A percentile compares a stretch with the other conserved stretches of the same genome.
Evolutionary conservation across 2,888 invertebrate genomes (phyloP).

Genomic region (Cheilosia vernalis): DNA sequence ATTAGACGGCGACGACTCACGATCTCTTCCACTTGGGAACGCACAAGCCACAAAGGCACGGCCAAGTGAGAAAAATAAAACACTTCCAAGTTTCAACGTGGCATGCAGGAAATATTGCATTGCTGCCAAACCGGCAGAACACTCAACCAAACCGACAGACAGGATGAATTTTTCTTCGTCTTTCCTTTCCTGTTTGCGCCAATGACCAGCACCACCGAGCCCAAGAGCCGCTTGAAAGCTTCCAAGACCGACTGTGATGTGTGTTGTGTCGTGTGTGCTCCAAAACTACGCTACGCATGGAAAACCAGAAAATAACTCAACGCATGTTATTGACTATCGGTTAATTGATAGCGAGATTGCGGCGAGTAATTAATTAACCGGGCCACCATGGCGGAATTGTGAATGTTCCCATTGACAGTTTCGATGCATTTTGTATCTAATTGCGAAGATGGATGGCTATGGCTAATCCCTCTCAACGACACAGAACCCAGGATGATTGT

Average conservation of each 20-base stretch:
- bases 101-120: conserved; percentile 64
- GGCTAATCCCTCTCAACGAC: background rate
- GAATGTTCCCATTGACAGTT: conserved; percentile 52
- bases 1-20: background rate
- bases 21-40: conserved; percentile 63
- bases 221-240: conserved; percentile 13
- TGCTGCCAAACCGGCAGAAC: conserved; percentile 62
- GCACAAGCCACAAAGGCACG: conserved; percentile 26
- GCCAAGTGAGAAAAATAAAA: conserved; percentile 35
- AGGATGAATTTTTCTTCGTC: conserved; percentile 40
- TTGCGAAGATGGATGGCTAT: conserved; percentile 36
- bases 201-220: conserved; percentile 13
- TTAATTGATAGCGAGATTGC: conserved; percentile 70
- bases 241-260: conserved; percentile 31
- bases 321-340: conserved; percentile 67
- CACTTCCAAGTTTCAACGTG: conserved; percentile 17
- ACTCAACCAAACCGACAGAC: conserved; percentile 52
- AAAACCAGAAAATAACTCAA: conserved; percentile 51
- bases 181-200: conserved; percentile 29
- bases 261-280: background rate
- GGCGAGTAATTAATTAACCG: conserved; percentile 67
- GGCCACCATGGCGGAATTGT: conserved; percentile 24
- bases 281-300: conserved; percentile 23
- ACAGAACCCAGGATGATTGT: conserved; percentile 2
- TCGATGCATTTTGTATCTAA: conserved; percentile 23